Conservation (phyloP, 2,113 vertebrate genomes). For the Pavo muticus region DNA sequence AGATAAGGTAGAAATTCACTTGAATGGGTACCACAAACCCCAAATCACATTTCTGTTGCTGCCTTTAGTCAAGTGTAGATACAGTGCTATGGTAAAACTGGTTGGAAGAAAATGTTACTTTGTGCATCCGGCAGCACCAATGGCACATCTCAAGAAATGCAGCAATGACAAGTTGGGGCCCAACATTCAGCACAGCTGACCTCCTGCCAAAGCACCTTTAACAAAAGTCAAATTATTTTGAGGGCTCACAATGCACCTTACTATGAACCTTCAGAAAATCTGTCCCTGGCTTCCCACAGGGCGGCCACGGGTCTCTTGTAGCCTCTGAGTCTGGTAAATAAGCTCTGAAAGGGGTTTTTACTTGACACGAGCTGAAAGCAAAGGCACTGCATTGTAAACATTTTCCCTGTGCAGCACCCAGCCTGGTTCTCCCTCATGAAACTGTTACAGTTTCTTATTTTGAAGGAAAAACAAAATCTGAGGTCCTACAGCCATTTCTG, state of each 20-base stretch:
- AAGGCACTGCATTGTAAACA: neutral
- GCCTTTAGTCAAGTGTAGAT: neutral
- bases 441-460: neutral
- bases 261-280: neutral
- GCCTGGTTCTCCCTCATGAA: neutral
- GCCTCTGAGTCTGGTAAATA: rapidly evolving
- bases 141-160: neutral
- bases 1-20: neutral
- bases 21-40: neutral
- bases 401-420: neutral
- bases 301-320: neutral
- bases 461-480: neutral
- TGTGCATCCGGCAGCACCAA: neutral
- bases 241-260: neutral
- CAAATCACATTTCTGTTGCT: neutral
- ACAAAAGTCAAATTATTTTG: neutral
- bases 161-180: rapidly evolving
- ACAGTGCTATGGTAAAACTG: neutral
- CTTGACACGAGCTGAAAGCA: neutral
- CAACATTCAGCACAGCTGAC: neutral
- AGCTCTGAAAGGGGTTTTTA: neutral
- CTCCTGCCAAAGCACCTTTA: neutral
- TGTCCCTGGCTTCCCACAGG: neutral
- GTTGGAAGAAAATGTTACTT: neutral
- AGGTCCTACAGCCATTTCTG: neutral